These are phyloP conservation scores for Brachionus rotundiformis DNA, from an alignment of 1,140 invertebrate species.

Conservation along the genomic window DNA sequence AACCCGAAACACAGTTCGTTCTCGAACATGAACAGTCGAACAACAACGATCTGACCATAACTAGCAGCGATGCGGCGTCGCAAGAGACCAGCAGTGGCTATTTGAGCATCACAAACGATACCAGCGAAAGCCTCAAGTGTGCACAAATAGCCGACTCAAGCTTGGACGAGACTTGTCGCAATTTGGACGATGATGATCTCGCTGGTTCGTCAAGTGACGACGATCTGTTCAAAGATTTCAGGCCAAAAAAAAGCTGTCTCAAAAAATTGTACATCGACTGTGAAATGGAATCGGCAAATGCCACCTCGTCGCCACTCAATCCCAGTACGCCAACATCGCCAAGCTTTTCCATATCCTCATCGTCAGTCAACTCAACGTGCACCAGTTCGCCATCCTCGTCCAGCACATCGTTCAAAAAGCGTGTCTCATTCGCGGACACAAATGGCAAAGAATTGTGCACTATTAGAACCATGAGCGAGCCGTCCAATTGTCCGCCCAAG, in stretches of 20 bases:
- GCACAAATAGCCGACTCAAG: background rate
- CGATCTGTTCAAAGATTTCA: constrained; percentile 26
- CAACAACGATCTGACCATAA: background rate
- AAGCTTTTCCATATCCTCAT: background rate
- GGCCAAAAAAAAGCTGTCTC: constrained; percentile 18
- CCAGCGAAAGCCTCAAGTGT: background rate
- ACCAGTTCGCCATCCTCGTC: background rate
- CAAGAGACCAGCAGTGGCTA: background rate
- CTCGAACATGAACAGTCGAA: background rate
- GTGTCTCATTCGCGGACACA: constrained; percentile 89
- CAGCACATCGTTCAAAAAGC: constrained; percentile 70
- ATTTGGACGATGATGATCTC: background rate
- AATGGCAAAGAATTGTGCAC: constrained; percentile 81
- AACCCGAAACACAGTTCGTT: background rate
- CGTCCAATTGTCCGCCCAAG: constrained; percentile 80
- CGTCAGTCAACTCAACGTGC: background rate
- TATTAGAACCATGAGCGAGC: constrained; percentile 81
- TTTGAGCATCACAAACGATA: background rate
- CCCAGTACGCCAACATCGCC: background rate
- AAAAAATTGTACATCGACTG: background rate
- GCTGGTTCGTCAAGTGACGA: background rate
- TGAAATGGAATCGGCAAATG: background rate
- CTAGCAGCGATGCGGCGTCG: background rate
- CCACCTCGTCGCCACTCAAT: background rate
- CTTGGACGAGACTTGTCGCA: background rate